Base-by-base conservation (phyloP, 2,797 vertebrate genomes). In the Spheniscus humboldti region DNA sequence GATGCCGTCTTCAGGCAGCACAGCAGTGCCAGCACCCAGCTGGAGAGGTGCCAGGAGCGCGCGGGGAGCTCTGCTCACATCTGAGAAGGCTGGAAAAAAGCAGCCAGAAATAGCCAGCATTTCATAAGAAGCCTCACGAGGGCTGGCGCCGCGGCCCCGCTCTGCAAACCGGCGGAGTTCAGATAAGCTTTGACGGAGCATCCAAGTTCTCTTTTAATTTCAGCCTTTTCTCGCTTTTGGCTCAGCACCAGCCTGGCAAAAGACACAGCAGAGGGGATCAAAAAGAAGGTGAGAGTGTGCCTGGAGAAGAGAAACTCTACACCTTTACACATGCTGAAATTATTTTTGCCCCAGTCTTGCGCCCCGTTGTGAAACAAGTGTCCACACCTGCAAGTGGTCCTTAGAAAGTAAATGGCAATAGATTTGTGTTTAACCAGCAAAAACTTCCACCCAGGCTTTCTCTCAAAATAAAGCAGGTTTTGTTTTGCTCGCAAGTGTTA, bases 71-170 rank as follows among this genome's bases (percentile, higher is more conserved):
- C 53, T 66, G 88, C 33, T 88, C 23, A 7, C 47, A 47, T 68
- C 91, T 95, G 88, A 83, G 59, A 91, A 95, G 43, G 62, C 66
- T 88, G 91, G 35, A 77, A 88, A 72, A 72, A 76, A 76, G 59
- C 62, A 82, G 39, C 50, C 71, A 92, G 82, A 88, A 95, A 90
- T 67, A 88, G 45, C 73, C 69, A 88, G 55, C 1, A 2, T 90
- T 96, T 89, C 1, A 0, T 47, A 67, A 67, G 64, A 24, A 56
- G 41, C 67, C 47, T 86, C 63, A 16, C 1, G 2, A 60, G 50
- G 39, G 59, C 76, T 69, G 66, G 75, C 3, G 0, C 63, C 3
- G 0, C 0, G 2, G 82, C 68, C 90, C 24, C 0, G 0, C 4
- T 24, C 79, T 59, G 76, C 45, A 52, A 91, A 83, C 63, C 77